Conservation (phyloP, 2,888 invertebrate genomes). For the Pammene fasciana region DNA sequence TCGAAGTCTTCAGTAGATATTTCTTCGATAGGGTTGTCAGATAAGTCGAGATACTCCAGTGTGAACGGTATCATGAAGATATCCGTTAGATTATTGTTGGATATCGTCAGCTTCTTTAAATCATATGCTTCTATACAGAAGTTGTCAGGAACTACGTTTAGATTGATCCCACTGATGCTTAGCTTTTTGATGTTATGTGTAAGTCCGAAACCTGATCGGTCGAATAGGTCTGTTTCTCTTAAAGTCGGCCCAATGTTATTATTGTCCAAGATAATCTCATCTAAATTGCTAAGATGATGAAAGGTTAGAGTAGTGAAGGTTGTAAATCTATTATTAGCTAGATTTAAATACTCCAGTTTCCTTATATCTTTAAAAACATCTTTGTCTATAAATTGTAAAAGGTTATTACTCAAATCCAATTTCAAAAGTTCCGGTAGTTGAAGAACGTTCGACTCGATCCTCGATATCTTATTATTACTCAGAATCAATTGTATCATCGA, state of each 20-base stretch:
- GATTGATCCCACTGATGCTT: conserved; percentile 64
- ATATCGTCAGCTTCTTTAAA: conserved; percentile 71
- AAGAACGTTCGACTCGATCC: conserved; percentile 60
- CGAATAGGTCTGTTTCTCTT: conserved; percentile 63
- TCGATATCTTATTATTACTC: conserved; percentile 61
- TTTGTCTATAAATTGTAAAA: conserved; percentile 63
- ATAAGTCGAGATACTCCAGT: conserved; percentile 84
- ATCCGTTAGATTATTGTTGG: conserved; percentile 80
- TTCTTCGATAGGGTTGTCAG: conserved; percentile 81
- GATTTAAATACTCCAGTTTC: conserved; percentile 71
- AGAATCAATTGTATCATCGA: conserved; percentile 60
- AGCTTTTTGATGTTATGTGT: conserved; percentile 64
- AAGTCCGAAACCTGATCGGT: conserved; percentile 67
- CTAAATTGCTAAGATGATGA: conserved; percentile 65
- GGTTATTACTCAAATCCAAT: conserved; percentile 73
- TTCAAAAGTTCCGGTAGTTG: conserved; percentile 62
- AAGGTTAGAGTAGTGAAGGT: conserved; percentile 68
- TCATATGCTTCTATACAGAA: conserved; percentile 75
- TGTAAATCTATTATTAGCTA: conserved; percentile 72
- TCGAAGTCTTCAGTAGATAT: conserved; percentile 79
- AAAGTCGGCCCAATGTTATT: conserved; percentile 71
- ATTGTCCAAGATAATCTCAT: conserved; percentile 71
- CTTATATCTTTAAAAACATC: conserved; percentile 66
- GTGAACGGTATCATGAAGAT: conserved; percentile 83
- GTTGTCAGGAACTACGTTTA: conserved; percentile 64